Conservation (phyloP, 1,140 invertebrate species). For the Leptinotarsa defecta region DNA sequence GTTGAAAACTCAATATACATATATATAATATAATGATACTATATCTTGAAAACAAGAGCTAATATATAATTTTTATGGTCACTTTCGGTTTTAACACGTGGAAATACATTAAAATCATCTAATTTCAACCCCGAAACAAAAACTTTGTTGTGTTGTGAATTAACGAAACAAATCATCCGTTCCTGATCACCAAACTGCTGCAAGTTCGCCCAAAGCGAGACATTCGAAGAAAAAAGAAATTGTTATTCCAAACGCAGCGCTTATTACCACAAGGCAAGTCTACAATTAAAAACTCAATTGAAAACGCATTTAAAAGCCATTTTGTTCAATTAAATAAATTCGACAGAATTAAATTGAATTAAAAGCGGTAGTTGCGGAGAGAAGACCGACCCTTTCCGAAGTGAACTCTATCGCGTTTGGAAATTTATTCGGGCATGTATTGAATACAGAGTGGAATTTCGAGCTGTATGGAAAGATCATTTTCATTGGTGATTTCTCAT, state of each 20-base stretch:
- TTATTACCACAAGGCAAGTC: constrained; percentile 4
- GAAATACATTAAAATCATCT: too few species aligned
- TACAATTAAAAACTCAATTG: constrained; percentile 44
- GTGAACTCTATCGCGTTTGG: constrained; percentile 2
- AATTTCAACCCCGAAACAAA: too few species aligned
- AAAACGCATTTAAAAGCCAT: constrained; percentile 41
- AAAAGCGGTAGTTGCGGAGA: constrained; percentile 32
- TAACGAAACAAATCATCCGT: too few species aligned
- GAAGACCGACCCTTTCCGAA: constrained; percentile 12
- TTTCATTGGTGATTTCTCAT: too few species aligned
- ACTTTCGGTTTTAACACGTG: too few species aligned
- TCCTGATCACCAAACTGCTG: too few species aligned
- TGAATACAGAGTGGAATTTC: constrained; percentile 11
- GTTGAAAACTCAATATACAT: too few species aligned
- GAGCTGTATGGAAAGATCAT: not conserved
- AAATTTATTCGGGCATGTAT: not conserved
- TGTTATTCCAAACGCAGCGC: constrained; percentile 31
- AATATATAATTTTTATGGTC: too few species aligned
- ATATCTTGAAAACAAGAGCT: too few species aligned
- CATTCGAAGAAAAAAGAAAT: not conserved
- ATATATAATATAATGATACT: too few species aligned
- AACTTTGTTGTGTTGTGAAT: too few species aligned
- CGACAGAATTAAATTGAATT: constrained; percentile 42
- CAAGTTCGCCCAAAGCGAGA: too few species aligned
- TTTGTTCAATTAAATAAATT: constrained; percentile 44